Percentiles rank a stretch among this genome's conserved stretches.
phyloP scores from a whole-genome alignment of 2,888 invertebrate species.

The Pristionchus fissidentatus region DNA sequence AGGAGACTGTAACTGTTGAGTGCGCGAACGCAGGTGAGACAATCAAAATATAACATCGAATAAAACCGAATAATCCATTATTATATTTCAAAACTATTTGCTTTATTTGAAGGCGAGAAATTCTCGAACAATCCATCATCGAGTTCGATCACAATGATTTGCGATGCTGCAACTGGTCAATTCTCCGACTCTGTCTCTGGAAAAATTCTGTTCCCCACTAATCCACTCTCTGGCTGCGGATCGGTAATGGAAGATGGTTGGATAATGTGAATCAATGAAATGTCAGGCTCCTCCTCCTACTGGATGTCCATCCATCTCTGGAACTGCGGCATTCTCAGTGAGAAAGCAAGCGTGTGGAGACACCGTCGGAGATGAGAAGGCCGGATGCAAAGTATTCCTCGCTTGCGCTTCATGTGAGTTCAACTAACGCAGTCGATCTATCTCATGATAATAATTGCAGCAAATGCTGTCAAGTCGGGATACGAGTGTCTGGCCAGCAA shows the following conservation, averaged over 20 bases:
- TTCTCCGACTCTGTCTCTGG: not conserved
- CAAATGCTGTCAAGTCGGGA: not conserved
- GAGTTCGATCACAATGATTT: not conserved
- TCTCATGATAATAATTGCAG: not conserved
- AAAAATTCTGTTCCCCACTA: not conserved
- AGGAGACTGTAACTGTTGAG: not conserved
- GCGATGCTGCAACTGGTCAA: not conserved
- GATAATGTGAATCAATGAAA: not conserved
- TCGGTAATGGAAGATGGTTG: not conserved
- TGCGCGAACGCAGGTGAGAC: not conserved
- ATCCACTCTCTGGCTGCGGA: not conserved
- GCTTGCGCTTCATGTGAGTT: not conserved
- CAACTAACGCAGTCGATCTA: not conserved
- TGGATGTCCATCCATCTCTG: not conserved
- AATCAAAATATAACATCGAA: not conserved
- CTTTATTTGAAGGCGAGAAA: not conserved
- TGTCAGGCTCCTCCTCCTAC: not conserved
- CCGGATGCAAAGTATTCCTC: slow-evolving; percentile 10
- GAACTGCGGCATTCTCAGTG: not conserved
- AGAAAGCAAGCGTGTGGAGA: not conserved
- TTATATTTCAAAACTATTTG: too few relatives aligned
- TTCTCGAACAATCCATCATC: not conserved
- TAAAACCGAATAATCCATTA: too few relatives aligned
- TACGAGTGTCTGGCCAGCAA: not conserved
- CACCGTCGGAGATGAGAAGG: not conserved